Evolutionary conservation across 2,888 invertebrate genomes (phyloP).

Genomic region (Stegophylla sp.): DNA sequence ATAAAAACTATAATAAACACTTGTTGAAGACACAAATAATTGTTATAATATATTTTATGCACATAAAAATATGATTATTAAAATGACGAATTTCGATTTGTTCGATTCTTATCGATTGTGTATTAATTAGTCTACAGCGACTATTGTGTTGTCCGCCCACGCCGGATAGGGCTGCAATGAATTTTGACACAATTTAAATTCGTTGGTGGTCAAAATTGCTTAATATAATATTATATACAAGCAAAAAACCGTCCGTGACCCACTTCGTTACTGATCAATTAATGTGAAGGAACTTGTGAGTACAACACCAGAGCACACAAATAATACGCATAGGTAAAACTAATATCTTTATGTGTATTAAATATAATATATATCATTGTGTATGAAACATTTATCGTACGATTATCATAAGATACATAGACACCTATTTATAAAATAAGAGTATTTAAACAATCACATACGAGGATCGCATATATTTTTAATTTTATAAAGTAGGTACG

Average conservation of each 20-base stretch:
- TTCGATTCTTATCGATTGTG: conserved; percentile 38
- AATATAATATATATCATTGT: too few species aligned
- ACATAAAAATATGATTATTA: conserved; percentile 22
- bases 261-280: conserved; percentile 32
- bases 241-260: conserved; percentile 36
- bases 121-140: conserved; percentile 21
- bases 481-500: background rate
- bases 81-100: conserved; percentile 26
- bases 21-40: conserved; percentile 28
- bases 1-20: conserved; percentile 35
- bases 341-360: too few species aligned
- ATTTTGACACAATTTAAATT: conserved; percentile 24
- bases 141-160: conserved; percentile 51
- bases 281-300: conserved; percentile 4
- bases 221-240: background rate
- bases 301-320: too few species aligned
- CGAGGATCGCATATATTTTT: background rate
- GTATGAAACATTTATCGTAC: too few species aligned
- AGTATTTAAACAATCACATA: background rate
- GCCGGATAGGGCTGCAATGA: background rate
- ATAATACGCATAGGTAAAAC: background rate
- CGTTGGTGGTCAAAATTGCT: conserved; percentile 39
- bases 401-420: too few species aligned
- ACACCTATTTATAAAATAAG: too few species aligned
- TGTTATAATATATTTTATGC: background rate